Base-by-base conservation (phyloP, 2,797 vertebrate species). In the Lerista edwardsae region DNA sequence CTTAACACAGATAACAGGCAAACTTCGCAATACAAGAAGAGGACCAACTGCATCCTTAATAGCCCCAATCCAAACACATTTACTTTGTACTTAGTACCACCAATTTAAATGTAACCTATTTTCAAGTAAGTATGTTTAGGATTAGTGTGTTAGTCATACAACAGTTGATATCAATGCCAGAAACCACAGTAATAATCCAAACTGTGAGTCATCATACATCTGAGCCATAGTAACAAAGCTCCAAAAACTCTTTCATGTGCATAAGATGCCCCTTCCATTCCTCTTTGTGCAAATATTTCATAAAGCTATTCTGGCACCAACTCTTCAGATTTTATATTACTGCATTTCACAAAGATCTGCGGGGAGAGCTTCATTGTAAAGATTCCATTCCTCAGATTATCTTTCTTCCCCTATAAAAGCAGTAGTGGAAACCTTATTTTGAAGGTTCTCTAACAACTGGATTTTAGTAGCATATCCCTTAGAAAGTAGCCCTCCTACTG, bases 61-160 rank as follows among this genome's bases (percentile, higher is more conserved):
- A 61, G 21, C 55, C 36, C 44, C 77, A 34, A 64, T 19, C 29
- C 61, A 82, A 41, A 78, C 44, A 10, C 3, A 67, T 85, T 80
- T 57, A 44, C 34, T 80, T 75, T 77, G 84, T 71, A 21, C 6
- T 34, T 71, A 72, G 67, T 47, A 31, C 31, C 73, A 39, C 21
- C 31, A 55, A 39, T 82, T 82, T 77, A 82, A 77, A 86, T 55
- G 64, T 34, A 76, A 81, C 44, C 55, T 80, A 68, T 34, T 80
- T 75, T 44, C 55, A 76, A 62, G 41, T 34, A 81, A 86, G 74
- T 62, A 39, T 82, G 79, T 71, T 86, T 82, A 71, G 69, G 84
- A 86, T 82, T 76, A 86, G 80, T 67, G 68, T 62, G 65, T 77
- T 69, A 87, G 72, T 77, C 44, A 80, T 65, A 62, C 65, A 79